These are phyloP conservation scores for Enteromius paludinosus DNA, from an alignment of 2,797 vertebrate genomes.

Conservation along the genomic window DNA sequence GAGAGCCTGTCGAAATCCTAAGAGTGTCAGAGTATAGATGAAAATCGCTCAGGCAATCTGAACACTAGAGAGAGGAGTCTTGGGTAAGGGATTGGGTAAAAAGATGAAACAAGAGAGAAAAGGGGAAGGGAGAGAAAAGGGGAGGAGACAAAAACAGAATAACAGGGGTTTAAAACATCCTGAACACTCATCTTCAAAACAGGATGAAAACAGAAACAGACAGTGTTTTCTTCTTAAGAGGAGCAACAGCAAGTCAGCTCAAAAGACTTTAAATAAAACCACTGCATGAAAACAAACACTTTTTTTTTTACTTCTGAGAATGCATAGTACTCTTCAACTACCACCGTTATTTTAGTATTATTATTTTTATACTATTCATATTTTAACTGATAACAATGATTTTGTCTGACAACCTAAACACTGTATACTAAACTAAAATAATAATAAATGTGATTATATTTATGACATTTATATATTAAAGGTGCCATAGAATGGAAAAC, in stretches of 20 bases:
- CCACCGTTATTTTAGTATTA: neutral
- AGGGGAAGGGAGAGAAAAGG: neutral
- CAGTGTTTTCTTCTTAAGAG: neutral
- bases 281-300: too few species aligned
- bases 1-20: neutral
- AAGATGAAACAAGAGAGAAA: constrained; percentile 18
- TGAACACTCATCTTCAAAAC: constrained; percentile 40
- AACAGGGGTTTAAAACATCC: constrained; percentile 21
- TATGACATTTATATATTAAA: neutral
- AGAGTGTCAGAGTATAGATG: constrained; percentile 20
- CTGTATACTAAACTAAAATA: neutral
- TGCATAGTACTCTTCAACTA: too few species aligned
- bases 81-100: constrained; percentile 10
- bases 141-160: constrained; percentile 17
- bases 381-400: neutral
- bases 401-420: neutral
- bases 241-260: neutral
- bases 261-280: neutral
- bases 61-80: neutral
- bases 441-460: neutral
- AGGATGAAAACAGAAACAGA: constrained; percentile 24
- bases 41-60: constrained; percentile 27
- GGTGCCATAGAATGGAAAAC: too few species aligned
- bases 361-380: neutral
- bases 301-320: neutral